These are phyloP conservation scores for Sialis fuliginosa DNA, from an alignment of 2,888 invertebrate species.

Conservation along the genomic window DNA sequence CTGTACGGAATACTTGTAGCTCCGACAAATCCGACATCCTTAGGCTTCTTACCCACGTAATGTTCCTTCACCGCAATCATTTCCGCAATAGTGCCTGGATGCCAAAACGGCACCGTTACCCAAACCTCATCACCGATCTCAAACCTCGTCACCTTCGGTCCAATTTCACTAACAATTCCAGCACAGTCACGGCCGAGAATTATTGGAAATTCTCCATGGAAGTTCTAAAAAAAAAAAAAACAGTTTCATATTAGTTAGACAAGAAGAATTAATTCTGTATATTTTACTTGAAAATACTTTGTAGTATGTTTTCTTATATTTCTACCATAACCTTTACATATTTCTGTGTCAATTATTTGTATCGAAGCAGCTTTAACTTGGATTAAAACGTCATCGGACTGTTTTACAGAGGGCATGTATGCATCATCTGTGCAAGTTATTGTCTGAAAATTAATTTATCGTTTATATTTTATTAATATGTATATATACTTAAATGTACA, in stretches of 20 bases:
- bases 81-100: constrained; percentile 35
- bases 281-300: constrained; percentile 15
- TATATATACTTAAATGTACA: constrained; percentile 8
- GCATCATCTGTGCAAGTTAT: constrained; percentile 33
- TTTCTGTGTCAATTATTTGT: constrained; percentile 36
- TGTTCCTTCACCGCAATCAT: constrained; percentile 32
- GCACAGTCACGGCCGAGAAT: constrained; percentile 43
- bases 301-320: constrained; percentile 18
- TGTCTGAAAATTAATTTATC: constrained; percentile 22
- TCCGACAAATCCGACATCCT: constrained; percentile 35
- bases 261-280: neutral
- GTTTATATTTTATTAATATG: neutral
- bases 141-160: constrained; percentile 34
- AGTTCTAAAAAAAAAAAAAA: constrained; percentile 17
- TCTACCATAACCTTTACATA: constrained; percentile 35
- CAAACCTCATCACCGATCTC: constrained; percentile 46
- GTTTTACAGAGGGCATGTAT: constrained; percentile 30
- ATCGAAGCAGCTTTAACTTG: constrained; percentile 42
- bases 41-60: constrained; percentile 33
- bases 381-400: constrained; percentile 35
- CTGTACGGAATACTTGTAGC: constrained; percentile 41
- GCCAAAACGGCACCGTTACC: constrained; percentile 37
- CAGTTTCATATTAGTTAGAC: constrained; percentile 5
- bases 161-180: constrained; percentile 40
- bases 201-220: constrained; percentile 30